Evolutionary conservation across 1,140 invertebrate genomes (phyloP).

Genomic region (Planococcus citri): DNA sequence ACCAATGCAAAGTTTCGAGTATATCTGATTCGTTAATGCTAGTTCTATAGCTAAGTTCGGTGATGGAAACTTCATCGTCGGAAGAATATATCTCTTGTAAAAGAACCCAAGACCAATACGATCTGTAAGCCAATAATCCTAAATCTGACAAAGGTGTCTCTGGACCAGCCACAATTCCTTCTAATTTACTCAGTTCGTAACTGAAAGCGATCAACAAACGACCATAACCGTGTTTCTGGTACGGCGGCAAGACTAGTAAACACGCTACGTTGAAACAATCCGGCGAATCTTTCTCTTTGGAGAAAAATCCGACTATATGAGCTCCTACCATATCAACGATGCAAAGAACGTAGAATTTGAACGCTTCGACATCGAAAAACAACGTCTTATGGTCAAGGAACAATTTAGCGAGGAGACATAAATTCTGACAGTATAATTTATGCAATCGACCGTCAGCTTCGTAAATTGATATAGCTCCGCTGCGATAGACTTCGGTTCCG

Average conservation of each 20-base stretch:
- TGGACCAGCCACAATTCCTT: conserved; percentile 86
- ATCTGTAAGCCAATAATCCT: conserved; percentile 90
- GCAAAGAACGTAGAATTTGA: conserved; percentile 91
- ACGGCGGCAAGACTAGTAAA: conserved; percentile 91
- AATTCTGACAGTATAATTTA: conserved; percentile 91
- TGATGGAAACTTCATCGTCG: conserved; percentile 76
- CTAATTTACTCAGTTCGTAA: conserved; percentile 81
- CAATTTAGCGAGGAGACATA: conserved; percentile 88
- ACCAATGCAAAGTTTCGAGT: conserved; percentile 85
- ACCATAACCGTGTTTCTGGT: conserved; percentile 97
- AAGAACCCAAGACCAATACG: conserved; percentile 96
- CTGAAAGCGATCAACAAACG: conserved; percentile 94
- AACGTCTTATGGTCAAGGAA: conserved; percentile 96
- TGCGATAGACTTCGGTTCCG: conserved; percentile 85
- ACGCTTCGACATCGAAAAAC: conserved; percentile 96
- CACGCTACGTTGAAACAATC: conserved; percentile 98
- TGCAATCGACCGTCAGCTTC: conserved; percentile 84
- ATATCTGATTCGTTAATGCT: conserved; percentile 92
- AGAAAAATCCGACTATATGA: conserved; percentile 96
- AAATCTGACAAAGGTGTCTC: conserved; percentile 96
- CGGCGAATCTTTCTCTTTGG: conserved; percentile 97
- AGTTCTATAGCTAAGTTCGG: conserved; percentile 76
- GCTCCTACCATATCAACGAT: conserved; percentile 89
- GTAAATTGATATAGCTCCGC: conserved; percentile 75
- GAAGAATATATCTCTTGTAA: conserved; percentile 80